These are phyloP conservation scores for Drosophila jambulina DNA, from an alignment of 1,140 invertebrate genomes.

Conservation along the genomic window DNA sequence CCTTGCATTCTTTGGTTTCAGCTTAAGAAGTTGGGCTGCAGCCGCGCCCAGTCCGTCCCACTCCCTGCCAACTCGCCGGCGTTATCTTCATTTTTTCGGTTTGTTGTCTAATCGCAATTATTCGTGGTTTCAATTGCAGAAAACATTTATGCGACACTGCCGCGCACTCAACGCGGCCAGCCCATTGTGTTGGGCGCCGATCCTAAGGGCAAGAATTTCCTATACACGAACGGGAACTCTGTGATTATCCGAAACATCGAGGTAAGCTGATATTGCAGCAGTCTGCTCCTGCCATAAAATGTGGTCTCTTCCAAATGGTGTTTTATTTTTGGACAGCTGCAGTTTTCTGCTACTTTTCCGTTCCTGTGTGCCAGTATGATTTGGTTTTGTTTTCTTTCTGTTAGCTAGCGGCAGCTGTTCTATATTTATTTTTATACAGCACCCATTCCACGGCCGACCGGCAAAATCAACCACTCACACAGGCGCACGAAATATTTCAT, in stretches of 20 bases:
- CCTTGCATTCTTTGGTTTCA: conserved; percentile 5
- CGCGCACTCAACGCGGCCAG: conserved; percentile 95
- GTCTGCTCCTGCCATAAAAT: conserved; percentile 46
- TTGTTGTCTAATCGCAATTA: conserved; percentile 13
- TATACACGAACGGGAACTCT: conserved; percentile 99
- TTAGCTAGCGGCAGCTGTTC: conserved; percentile 58
- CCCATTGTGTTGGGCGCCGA: conserved; percentile 97
- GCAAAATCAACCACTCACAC: conserved; percentile 38
- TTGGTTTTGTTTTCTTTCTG: conserved; percentile 16
- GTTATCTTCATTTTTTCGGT: conserved; percentile 24
- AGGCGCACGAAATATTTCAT: conserved; percentile 32
- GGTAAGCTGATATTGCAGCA: conserved; percentile 86
- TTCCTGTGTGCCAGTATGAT: conserved; percentile 19
- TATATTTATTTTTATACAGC: conserved; percentile 73
- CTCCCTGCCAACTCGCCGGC: conserved; percentile 5
- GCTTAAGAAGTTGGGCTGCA: conserved; percentile 22
- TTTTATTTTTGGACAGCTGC: conserved; percentile 83
- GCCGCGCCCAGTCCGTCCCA: conserved; percentile 61
- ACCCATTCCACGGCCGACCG: conserved; percentile 55
- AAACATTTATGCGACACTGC: conserved; percentile 96
- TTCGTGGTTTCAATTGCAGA: conserved; percentile 87
- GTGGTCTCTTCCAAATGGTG: conserved; percentile 60
- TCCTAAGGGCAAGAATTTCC: conserved; percentile 98
- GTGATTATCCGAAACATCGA: conserved; percentile 99
- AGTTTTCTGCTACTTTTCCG: conserved; percentile 67